A percentile compares a stretch with the other conserved stretches of the same genome.
phyloP scores from a whole-genome alignment of 2,113 vertebrate species.

The Gallinago undulata region DNA sequence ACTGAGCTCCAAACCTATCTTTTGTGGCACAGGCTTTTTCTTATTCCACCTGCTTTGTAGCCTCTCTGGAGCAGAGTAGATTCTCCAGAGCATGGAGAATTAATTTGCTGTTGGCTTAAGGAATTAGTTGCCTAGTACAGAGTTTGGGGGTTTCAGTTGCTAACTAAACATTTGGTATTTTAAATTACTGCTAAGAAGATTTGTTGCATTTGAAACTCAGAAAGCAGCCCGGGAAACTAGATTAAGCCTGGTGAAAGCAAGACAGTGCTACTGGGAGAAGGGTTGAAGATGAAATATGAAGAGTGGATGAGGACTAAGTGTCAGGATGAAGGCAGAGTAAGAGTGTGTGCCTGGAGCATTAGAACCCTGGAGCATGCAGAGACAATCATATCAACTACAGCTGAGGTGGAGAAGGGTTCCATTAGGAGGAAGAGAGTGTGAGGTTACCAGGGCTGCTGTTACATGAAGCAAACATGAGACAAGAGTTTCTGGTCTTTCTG shows the following conservation, averaged over 20 bases:
- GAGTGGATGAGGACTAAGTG: background rate
- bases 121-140: background rate
- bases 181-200: background rate
- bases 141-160: background rate
- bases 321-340: background rate
- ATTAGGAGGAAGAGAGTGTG: background rate
- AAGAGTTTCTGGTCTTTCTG: background rate
- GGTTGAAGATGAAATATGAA: background rate
- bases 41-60: background rate
- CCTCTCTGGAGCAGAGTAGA: background rate
- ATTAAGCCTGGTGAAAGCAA: background rate
- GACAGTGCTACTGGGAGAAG: background rate
- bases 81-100: background rate
- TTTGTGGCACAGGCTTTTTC: background rate
- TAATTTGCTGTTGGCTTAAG: background rate
- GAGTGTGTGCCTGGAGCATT: background rate
- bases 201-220: background rate
- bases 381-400: background rate
- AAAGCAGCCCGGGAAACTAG: background rate
- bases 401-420: background rate
- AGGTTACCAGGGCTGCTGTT: background rate
- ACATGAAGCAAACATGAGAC: background rate
- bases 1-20: background rate
- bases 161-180: background rate
- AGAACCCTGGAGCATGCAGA: background rate